A percentile compares a stretch with the other conserved stretches of the same genome.
Conservation (phyloP, 2,797 vertebrate species). For the Periophthalmus magnuspinnatus region DNA sequence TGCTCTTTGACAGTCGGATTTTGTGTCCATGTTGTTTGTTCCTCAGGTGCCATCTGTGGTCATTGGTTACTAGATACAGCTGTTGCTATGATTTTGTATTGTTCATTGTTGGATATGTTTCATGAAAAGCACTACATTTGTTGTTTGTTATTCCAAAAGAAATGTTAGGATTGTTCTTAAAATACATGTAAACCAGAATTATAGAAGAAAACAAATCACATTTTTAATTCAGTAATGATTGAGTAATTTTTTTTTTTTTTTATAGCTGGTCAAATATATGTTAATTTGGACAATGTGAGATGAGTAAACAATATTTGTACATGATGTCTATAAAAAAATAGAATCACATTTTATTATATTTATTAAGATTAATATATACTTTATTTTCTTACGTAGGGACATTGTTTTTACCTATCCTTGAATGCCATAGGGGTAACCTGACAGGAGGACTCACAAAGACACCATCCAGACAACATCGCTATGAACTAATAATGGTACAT, state of each 20-base stretch:
- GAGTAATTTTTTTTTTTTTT: not conserved
- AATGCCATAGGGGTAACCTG: too few species aligned
- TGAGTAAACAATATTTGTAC: not conserved
- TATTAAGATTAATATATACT: too few species aligned
- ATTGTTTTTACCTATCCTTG: too few species aligned
- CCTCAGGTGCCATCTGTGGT: conserved; percentile 55
- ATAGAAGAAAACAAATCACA: not conserved
- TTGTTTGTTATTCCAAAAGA: not conserved
- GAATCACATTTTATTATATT: too few species aligned
- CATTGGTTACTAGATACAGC: conserved; percentile 52
- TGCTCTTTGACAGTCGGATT: conserved; percentile 63
- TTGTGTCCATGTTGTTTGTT: conserved; percentile 52
- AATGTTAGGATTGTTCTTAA: not conserved
- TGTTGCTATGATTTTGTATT: conserved; percentile 45
- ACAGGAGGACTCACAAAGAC: not conserved
- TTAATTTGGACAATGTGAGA: not conserved
- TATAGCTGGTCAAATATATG: not conserved
- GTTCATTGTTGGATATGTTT: conserved; percentile 29
- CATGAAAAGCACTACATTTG: not conserved
- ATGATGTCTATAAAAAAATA: not conserved
- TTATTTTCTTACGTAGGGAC: too few species aligned
- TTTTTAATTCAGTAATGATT: not conserved
- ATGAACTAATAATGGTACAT: conserved; percentile 11
- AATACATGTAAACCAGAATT: not conserved
- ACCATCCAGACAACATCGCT: not conserved